Evolutionary conservation across 2,888 invertebrate genomes (phyloP).

Genomic region (Ceraclea dissimilis): DNA sequence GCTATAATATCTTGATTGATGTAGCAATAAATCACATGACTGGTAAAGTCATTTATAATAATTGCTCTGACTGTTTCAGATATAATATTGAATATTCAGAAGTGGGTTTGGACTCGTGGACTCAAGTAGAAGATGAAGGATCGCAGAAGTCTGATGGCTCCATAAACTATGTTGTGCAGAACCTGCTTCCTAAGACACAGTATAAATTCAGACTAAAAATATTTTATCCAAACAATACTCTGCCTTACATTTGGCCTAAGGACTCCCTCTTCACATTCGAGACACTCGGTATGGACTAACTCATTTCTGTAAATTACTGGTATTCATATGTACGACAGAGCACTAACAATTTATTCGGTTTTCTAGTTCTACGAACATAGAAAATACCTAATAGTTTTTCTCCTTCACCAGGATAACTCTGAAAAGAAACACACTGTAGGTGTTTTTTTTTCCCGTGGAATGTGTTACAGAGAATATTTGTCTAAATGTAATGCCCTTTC

Average conservation of each 20-base stretch:
- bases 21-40: no score
- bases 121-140: slow-evolving; percentile 29
- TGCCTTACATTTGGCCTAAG: slow-evolving; percentile 63
- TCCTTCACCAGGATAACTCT: no score
- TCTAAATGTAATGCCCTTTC: no score
- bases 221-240: slow-evolving; percentile 53
- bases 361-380: no score
- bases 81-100: slow-evolving; percentile 46
- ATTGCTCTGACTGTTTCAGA: no score
- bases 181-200: slow-evolving; percentile 64
- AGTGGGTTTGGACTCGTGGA: slow-evolving; percentile 41
- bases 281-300: slow-evolving; percentile 64
- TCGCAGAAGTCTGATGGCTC: slow-evolving; percentile 22
- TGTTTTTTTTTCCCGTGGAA: no score
- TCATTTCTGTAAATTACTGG: no score
- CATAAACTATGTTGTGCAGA: slow-evolving; percentile 31
- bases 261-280: slow-evolving; percentile 65
- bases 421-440: no score
- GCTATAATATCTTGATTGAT: background rate
- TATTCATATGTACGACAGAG: background rate
- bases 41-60: no score
- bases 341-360: background rate
- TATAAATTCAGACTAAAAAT: slow-evolving; percentile 67
- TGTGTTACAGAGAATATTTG: no score
- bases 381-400: no score